A percentile compares a stretch with the other conserved stretches of the same genome.
Evolutionary conservation across 2,113 vertebrate species (phyloP).

Genomic region (Petroica traversi): DNA sequence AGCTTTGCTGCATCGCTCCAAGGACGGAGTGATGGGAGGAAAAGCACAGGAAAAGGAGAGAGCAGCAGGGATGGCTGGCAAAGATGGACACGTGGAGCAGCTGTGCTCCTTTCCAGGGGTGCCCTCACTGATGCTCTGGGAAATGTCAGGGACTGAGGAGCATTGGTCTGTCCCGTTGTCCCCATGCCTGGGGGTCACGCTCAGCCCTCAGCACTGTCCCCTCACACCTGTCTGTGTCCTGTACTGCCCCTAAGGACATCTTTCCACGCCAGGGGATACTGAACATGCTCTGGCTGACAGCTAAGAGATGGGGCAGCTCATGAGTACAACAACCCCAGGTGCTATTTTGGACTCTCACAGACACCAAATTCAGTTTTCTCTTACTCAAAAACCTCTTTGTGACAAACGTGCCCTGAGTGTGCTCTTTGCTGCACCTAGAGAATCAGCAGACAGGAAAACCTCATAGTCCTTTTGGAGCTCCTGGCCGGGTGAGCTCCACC

Average conservation of each 20-base stretch:
- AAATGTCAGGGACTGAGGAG: background rate
- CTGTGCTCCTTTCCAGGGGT: background rate
- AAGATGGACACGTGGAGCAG: accelerated
- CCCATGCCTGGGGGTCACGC: background rate
- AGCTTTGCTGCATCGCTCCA: background rate
- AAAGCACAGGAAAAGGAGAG: background rate
- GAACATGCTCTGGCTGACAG: background rate
- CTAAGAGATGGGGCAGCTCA: background rate
- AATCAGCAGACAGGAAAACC: background rate
- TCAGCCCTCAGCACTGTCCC: background rate
- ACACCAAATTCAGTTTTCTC: background rate
- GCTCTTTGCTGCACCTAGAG: background rate
- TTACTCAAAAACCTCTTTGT: background rate
- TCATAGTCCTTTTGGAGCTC: background rate
- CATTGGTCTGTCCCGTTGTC: accelerated
- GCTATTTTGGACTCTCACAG: background rate
- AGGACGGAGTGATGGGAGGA: background rate
- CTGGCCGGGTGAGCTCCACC: background rate
- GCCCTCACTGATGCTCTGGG: background rate
- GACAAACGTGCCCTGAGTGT: background rate
- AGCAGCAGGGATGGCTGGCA: background rate
- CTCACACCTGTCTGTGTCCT: background rate
- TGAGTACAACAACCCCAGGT: background rate
- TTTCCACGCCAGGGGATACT: background rate
- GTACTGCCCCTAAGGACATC: background rate